Evolutionary conservation across 2,888 invertebrate species (phyloP).

Genomic region (Parapristionchus giblindavisi): DNA sequence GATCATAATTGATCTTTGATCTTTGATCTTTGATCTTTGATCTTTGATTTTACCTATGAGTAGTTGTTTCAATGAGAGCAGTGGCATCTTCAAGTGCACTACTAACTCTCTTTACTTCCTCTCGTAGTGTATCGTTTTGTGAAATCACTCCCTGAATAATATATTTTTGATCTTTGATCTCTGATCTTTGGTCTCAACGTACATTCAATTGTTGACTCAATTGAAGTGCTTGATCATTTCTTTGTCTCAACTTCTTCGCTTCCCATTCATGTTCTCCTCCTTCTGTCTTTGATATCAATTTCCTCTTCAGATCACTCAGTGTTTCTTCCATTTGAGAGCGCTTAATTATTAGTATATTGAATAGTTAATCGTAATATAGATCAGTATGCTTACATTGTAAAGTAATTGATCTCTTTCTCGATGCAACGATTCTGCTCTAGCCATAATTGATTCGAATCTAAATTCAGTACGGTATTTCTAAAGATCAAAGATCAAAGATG

Average conservation of each 20-base stretch:
- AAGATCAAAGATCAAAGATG: neutral
- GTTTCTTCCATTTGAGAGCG: conserved; percentile 65
- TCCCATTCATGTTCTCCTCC: conserved; percentile 60
- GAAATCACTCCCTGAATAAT: conserved; percentile 52
- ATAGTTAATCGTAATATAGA: neutral
- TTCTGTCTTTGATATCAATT: conserved; percentile 59
- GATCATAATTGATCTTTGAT: too few species aligned
- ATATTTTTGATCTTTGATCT: conserved; percentile 1
- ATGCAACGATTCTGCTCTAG: conserved; percentile 54
- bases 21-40: neutral
- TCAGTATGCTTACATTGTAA: conserved; percentile 51
- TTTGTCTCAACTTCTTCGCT: conserved; percentile 58
- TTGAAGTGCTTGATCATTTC: conserved; percentile 65
- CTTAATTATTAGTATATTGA: conserved; percentile 44
- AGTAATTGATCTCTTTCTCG: conserved; percentile 57
- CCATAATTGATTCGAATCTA: conserved; percentile 59
- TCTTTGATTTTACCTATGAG: conserved; percentile 50
- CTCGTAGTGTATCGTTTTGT: conserved; percentile 64
- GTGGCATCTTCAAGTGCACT: conserved; percentile 63
- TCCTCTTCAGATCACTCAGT: conserved; percentile 62
- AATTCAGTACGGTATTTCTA: neutral
- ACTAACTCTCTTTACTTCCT: conserved; percentile 57
- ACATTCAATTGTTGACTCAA: conserved; percentile 64
- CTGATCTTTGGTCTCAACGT: neutral
- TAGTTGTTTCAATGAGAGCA: conserved; percentile 59